These are phyloP conservation scores for Bungarus multicinctus DNA, from an alignment of 2,113 vertebrate genomes.

Conservation along the genomic window DNA sequence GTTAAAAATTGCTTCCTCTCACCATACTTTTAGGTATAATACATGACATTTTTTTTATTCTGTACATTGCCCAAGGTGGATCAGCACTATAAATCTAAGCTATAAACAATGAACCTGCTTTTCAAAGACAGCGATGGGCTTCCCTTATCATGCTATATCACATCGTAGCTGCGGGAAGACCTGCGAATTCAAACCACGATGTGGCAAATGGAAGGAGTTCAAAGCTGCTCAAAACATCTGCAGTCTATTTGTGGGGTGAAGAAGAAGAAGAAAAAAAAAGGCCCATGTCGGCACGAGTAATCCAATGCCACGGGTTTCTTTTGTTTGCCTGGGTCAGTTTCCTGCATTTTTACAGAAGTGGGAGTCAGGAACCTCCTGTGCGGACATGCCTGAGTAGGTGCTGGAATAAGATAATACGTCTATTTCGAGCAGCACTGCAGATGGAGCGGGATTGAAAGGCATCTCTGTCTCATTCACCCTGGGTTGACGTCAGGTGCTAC, in stretches of 20 bases:
- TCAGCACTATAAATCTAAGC: background rate
- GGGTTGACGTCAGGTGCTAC: conserved; percentile 36
- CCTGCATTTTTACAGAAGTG: conserved; percentile 2
- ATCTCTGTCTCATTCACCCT: conserved; percentile 25
- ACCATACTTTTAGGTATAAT: background rate
- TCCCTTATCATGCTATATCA: background rate
- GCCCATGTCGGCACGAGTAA: background rate
- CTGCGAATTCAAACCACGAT: background rate
- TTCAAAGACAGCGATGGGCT: background rate
- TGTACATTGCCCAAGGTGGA: background rate
- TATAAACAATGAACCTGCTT: background rate
- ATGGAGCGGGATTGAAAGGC: conserved; percentile 39
- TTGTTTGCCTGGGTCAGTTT: background rate
- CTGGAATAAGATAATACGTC: background rate
- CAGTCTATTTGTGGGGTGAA: background rate
- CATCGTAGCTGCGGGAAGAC: background rate
- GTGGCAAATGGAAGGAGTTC: background rate
- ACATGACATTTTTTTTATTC: no score
- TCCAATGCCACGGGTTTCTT: background rate
- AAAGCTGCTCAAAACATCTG: background rate
- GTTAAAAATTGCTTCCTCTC: background rate
- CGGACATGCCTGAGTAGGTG: conserved; percentile 23
- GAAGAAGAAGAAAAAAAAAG: background rate
- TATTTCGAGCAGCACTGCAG: background rate
- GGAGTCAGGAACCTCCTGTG: conserved; percentile 14